A percentile compares a stretch with the other conserved stretches of the same genome.
These are phyloP conservation scores for Turdus rufiventris DNA, from an alignment of 2,113 vertebrate species.

Conservation along the genomic window DNA sequence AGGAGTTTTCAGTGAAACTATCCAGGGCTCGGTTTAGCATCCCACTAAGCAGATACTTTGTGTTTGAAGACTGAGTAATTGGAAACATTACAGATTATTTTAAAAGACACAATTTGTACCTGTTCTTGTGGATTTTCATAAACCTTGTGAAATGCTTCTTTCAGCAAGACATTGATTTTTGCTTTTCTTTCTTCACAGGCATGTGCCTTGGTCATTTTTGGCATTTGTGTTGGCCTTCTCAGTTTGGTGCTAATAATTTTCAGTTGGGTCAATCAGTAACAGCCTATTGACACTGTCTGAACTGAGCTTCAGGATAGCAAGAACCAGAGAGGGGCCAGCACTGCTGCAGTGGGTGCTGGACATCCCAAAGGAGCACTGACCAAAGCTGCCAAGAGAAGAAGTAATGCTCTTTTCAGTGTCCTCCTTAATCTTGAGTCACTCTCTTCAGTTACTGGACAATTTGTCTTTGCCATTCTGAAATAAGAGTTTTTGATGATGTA, in stretches of 20 bases:
- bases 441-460: not conserved
- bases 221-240: conserved; percentile 81
- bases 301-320: not conserved
- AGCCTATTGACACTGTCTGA: not conserved
- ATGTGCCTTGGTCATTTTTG: conserved; percentile 79
- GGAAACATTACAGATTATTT: not conserved
- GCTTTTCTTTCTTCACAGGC: conserved; percentile 77
- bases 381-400: not conserved
- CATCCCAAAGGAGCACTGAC: not conserved
- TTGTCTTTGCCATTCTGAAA: not conserved
- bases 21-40: not conserved
- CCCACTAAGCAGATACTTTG: not conserved
- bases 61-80: not conserved
- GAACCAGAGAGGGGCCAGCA: not conserved
- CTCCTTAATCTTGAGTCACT: not conserved
- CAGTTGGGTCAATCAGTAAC: conserved; percentile 73
- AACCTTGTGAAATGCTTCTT: not conserved
- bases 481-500: not conserved
- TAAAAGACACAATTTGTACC: not conserved
- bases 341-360: not conserved
- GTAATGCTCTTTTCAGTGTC: not conserved
- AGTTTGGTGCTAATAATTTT: conserved; percentile 84
- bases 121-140: not conserved
- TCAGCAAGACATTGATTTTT: not conserved
- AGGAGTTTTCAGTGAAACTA: not conserved